Evolutionary conservation across 2,113 vertebrate species (phyloP), one percentile per base, ranked within the genome.

Genomic region (Callospermophilus lateralis): DNA sequence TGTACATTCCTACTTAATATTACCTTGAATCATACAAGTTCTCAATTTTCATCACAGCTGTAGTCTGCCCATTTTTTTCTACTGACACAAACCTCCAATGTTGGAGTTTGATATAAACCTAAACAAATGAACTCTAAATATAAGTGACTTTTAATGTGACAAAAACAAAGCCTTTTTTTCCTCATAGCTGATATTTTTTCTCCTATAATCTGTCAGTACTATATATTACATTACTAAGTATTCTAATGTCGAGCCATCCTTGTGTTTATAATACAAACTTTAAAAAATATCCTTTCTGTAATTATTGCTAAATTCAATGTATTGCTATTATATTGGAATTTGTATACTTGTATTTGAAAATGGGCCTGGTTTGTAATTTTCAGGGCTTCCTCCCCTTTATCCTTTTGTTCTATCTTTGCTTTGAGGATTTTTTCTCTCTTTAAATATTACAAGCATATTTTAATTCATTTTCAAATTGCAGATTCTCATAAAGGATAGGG

Each of bases 391-490:
- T 91, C 2, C 78, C 53, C 51, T 84, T 93, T 93, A 80, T 93
- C 17, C 22, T 92, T 15, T 85, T 92, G 4, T 70, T 90, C 85
- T 86, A 1, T 89, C 17, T 16, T 86, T 81, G 8, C 53, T 89
- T 93, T 87, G 58, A 83, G 42, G 51, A 87, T 84, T 96, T 48
- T 65, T 92, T 91, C 10, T 26, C 85, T 72, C 48, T 90, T 80
- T 94, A 65, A 92, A 26, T 90, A n/a, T 68, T 95, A 91, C 32
- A 83, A 70, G 74, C 28, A 58, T 81, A 90, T 73, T 77, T 81
- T 91, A 93, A 53, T 85, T 94, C 17, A 34, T 94, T 96, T 95
- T 80, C 26, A 92, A 24, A 90, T 80, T 61, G 39, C 32, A 65
- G n/a, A 92, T 55, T 63, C 87, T 30, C 58, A 84, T 85, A 26